Conservation (phyloP, 2,113 vertebrate species). For the Gobiocypris rarus region DNA sequence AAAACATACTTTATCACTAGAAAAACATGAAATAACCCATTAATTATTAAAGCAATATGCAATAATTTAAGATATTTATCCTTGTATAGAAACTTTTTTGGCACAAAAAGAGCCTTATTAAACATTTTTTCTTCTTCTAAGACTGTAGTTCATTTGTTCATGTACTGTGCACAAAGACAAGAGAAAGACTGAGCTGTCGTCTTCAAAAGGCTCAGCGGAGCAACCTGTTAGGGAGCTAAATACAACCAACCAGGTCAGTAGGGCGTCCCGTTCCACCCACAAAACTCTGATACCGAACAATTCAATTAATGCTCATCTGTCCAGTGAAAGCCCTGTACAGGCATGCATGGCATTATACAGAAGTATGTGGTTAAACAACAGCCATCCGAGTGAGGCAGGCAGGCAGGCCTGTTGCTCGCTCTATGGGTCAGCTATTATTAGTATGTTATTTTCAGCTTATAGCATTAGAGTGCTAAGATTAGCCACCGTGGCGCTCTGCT, state of each 20-base stretch:
- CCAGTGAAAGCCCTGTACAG: constrained; percentile 30
- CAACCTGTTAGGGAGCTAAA: constrained; percentile 45
- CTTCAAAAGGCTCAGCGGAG: constrained; percentile 23
- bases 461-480: constrained; percentile 98
- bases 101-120: too few species aligned
- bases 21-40: too few species aligned
- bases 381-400: constrained; percentile 62
- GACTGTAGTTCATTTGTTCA: neutral
- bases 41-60: too few species aligned
- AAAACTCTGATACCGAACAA: constrained; percentile 7
- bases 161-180: neutral
- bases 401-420: constrained; percentile 86
- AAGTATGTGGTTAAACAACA: constrained; percentile 65
- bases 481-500: constrained; percentile 86
- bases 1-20: too few species aligned
- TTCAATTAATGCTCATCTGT: constrained; percentile 24
- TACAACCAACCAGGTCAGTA: constrained; percentile 45
- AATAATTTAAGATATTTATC: too few species aligned
- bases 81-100: too few species aligned
- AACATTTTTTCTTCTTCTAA: too few species aligned
- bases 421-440: constrained; percentile 99
- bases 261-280: constrained; percentile 8
- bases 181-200: constrained; percentile 25
- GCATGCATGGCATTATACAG: constrained; percentile 16
- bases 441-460: constrained; percentile 97